These are phyloP conservation scores for Glandiceps talaboti DNA, from an alignment of 53 echinoderm and acorn worm genomes.

Conservation along the genomic window DNA sequence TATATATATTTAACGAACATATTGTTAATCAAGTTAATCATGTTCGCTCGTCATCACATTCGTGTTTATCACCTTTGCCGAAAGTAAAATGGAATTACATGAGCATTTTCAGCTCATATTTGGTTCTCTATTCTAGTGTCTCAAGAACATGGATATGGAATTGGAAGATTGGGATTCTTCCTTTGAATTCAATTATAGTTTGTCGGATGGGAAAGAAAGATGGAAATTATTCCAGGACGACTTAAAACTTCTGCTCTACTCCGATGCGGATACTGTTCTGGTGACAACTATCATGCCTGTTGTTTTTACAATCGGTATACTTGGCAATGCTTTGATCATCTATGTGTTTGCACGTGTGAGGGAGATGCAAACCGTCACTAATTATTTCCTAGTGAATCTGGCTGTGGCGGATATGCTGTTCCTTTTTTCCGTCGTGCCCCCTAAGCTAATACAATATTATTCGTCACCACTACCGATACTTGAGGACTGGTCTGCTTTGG, in stretches of 20 bases:
- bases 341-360: not conserved
- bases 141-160: no score
- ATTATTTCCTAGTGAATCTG: not conserved
- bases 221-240: no score
- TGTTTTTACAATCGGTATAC: not conserved
- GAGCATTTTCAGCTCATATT: no score
- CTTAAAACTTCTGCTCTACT: not conserved
- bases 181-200: no score
- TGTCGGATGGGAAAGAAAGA: no score
- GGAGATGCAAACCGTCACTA: not conserved
- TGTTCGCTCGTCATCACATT: no score
- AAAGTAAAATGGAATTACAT: no score
- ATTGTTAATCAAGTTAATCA: no score
- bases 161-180: no score
- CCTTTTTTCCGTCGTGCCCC: not conserved
- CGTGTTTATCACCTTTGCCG: no score
- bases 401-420: not conserved
- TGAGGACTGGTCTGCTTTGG: not conserved
- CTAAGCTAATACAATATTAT: not conserved
- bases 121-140: no score
- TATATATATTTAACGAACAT: no score
- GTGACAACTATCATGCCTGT: not conserved
- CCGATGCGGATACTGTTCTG: not conserved
- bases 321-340: not conserved
- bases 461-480: not conserved